These are phyloP conservation scores for Plagodis dolabraria DNA, from an alignment of 2,888 invertebrate species.

Conservation along the genomic window DNA sequence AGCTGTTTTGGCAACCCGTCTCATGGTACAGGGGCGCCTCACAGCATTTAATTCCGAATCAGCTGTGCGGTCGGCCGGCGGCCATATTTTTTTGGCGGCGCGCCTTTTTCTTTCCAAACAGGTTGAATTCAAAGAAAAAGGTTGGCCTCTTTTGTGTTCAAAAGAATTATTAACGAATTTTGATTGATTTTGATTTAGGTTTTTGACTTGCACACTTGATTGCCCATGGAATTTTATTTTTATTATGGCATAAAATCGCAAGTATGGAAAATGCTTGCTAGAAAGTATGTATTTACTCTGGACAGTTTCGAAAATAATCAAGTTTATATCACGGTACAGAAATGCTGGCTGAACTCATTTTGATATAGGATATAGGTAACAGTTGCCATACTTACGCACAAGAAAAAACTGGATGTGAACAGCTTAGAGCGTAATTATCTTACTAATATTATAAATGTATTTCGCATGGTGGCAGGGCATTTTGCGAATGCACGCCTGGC, in stretches of 20 bases:
- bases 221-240: neutral
- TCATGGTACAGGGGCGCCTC: constrained; percentile 38
- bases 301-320: too few species aligned
- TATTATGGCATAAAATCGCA: neutral
- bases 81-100: constrained; percentile 35
- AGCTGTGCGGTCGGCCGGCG: constrained; percentile 31
- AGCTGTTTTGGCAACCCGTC: neutral
- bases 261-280: too few species aligned
- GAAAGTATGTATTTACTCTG: too few species aligned
- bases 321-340: too few species aligned
- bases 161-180: constrained; percentile 9
- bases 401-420: too few species aligned
- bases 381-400: too few species aligned
- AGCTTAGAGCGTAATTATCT: too few species aligned
- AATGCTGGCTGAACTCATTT: too few species aligned
- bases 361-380: too few species aligned
- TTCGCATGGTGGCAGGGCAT: too few species aligned
- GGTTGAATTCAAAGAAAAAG: constrained; percentile 29
- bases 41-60: constrained; percentile 13
- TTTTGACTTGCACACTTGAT: neutral
- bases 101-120: constrained; percentile 34
- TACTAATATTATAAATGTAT: too few species aligned
- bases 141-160: constrained; percentile 11
- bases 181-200: constrained; percentile 1
- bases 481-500: too few species aligned